phyloP scores from a whole-genome alignment of 2,797 vertebrate genomes.

The Eupleurogrammus muticus region DNA sequence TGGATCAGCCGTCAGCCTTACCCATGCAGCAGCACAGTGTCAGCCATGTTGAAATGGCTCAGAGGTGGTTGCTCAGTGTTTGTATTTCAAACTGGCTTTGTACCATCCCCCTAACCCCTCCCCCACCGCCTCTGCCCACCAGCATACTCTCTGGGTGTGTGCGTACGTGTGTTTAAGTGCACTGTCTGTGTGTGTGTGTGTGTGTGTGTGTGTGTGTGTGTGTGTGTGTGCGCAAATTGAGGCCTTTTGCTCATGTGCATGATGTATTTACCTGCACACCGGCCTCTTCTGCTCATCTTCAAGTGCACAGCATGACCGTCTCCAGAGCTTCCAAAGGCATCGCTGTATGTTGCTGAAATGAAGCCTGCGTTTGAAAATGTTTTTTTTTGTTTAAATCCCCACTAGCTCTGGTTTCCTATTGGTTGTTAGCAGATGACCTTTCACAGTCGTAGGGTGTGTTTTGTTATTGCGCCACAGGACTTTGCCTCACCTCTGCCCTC shows the following conservation, averaged over 20 bases:
- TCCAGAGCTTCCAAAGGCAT: conserved; percentile 21
- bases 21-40: conserved; percentile 56
- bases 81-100: conserved; percentile 83
- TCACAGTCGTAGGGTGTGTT: conserved; percentile 76
- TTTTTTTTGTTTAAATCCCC: conserved; percentile 49
- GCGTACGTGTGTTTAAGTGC: conserved; percentile 55
- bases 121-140: conserved; percentile 76
- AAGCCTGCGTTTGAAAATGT: conserved; percentile 17
- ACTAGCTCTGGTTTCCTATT: conserved; percentile 44
- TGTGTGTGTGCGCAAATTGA: conserved; percentile 22
- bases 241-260: conserved; percentile 52
- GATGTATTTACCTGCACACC: conserved; percentile 38
- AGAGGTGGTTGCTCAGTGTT: conserved; percentile 77
- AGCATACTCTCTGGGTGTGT: conserved; percentile 55
- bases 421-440: conserved; percentile 66
- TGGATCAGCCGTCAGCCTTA: conserved; percentile 35
- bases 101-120: conserved; percentile 75
- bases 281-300: conserved; percentile 16
- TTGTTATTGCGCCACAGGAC: conserved; percentile 81
- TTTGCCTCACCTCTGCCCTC: conserved; percentile 80
- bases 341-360: conserved; percentile 19
- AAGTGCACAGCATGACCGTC: conserved; percentile 5
- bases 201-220: conserved; percentile 40
- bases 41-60: conserved; percentile 77
- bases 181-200: conserved; percentile 33